phyloP scores from a whole-genome alignment of 2,888 invertebrate genomes.

The Volucella bombylans region DNA sequence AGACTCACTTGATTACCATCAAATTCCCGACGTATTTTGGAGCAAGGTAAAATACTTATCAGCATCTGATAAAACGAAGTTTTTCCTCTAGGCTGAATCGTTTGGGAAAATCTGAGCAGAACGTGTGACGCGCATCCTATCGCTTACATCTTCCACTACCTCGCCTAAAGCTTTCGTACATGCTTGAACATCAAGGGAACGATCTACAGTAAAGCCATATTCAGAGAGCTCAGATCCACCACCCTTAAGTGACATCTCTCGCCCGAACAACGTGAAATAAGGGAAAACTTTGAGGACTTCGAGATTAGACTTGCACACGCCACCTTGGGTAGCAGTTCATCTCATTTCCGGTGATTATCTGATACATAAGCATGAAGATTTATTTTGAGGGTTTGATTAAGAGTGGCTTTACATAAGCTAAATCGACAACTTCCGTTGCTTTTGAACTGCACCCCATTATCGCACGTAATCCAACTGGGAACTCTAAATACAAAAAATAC shows the following conservation, averaged over 20 bases:
- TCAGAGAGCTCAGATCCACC: neutral
- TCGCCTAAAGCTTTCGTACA: too few species aligned
- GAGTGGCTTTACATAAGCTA: neutral
- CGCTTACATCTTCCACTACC: too few species aligned
- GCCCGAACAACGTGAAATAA: too few species aligned
- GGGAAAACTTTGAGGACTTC: too few species aligned
- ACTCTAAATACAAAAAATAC: slow-evolving; percentile 19
- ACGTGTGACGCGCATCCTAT: too few species aligned
- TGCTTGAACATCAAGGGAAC: neutral
- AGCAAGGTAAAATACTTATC: neutral
- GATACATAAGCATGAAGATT: slow-evolving; percentile 23
- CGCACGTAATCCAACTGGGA: neutral
- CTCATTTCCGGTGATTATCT: slow-evolving; percentile 37
- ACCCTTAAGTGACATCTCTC: slow-evolving; percentile 9
- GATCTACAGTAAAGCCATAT: neutral
- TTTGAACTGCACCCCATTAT: slow-evolving; percentile 3
- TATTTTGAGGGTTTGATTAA: slow-evolving; percentile 7
- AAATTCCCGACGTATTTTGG: too few species aligned
- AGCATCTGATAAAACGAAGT: slow-evolving; percentile 7
- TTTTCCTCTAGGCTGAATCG: neutral
- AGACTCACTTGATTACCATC: too few species aligned
- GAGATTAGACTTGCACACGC: slow-evolving; percentile 15
- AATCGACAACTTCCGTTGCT: neutral
- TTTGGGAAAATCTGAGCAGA: neutral
- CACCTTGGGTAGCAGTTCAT: slow-evolving; percentile 7